These are phyloP conservation scores for Stercorarius parasiticus DNA, from an alignment of 2,113 vertebrate species.

Conservation along the genomic window DNA sequence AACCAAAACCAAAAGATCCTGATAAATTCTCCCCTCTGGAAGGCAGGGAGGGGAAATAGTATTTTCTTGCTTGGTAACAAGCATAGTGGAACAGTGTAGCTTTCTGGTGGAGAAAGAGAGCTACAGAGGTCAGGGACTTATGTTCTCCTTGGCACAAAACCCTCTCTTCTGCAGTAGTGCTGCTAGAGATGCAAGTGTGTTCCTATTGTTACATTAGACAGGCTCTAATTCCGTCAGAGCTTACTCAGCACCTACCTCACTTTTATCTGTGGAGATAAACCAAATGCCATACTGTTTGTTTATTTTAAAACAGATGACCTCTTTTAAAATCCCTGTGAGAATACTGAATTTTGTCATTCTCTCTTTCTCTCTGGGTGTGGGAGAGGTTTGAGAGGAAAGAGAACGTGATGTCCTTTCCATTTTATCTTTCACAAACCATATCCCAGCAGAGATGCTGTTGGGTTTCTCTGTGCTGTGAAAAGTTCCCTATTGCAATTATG, in stretches of 20 bases:
- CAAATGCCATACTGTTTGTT: neutral
- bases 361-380: neutral
- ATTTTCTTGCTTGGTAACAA: neutral
- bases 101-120: neutral
- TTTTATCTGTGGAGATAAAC: neutral
- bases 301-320: neutral
- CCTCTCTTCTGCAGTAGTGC: neutral
- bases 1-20: neutral
- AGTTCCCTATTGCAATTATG: neutral
- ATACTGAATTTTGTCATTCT: neutral
- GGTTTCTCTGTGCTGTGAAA: neutral
- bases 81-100: neutral
- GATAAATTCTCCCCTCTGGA: neutral
- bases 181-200: neutral
- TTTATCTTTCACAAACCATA: neutral
- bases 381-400: neutral
- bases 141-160: neutral
- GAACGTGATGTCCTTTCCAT: neutral
- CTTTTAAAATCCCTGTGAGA: neutral
- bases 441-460: neutral
- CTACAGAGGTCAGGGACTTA: neutral
- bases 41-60: neutral
- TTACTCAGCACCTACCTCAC: neutral
- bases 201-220: neutral
- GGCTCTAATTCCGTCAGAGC: neutral